Evolutionary conservation across 1,140 invertebrate genomes (phyloP), one percentile per base, ranked within the genome.

Genomic region (Drosophila lini): DNA sequence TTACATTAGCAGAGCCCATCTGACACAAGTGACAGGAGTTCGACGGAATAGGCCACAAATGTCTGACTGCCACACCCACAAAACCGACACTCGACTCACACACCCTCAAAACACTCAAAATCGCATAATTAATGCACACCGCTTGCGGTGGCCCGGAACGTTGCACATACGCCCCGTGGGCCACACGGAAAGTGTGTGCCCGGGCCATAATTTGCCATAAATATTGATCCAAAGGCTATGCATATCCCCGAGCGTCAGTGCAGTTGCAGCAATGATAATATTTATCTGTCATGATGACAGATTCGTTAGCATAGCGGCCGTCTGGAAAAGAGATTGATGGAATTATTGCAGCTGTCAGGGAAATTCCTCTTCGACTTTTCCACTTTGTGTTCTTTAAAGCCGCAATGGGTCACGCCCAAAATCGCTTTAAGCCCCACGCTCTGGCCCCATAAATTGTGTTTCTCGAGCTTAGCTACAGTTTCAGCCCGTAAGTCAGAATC

Each of bases 401-500:
- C 56, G 8, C 32, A 25, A 45, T 56, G 36, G 19, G 74, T 62
- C 53, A 48, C 74, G 56, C 74, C 42, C 31, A 36, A 47, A 25
- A 48, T 56, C 63, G 16, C 59, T 59, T 60, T 50, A 61, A 76
- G 69, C 42, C 67, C 41, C 65, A 62, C 58, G 53, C 55, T 42
- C 19, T 22, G 57, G 47, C 32, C 70, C 34, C 62, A 83, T 88
- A 73, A 86, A 80, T 86, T 68, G 63, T 74, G 60, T 56, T 45
- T 34, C 45, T n/a, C 40, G 36, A 34, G 34, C 60, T 75, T 76
- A 82, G 74, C 70, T 79, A 86, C 79, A 82, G 52, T 79, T 68
- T 53, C 60, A 68, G 40, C 36, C 58, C 62, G 67, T 67, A 86
- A 85, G 75, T 83, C 68, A 47, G 53, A 80, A 80, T 81, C 81